phyloP scores from a whole-genome alignment of 2,797 vertebrate genomes.

The Acipenser ruthenus region DNA sequence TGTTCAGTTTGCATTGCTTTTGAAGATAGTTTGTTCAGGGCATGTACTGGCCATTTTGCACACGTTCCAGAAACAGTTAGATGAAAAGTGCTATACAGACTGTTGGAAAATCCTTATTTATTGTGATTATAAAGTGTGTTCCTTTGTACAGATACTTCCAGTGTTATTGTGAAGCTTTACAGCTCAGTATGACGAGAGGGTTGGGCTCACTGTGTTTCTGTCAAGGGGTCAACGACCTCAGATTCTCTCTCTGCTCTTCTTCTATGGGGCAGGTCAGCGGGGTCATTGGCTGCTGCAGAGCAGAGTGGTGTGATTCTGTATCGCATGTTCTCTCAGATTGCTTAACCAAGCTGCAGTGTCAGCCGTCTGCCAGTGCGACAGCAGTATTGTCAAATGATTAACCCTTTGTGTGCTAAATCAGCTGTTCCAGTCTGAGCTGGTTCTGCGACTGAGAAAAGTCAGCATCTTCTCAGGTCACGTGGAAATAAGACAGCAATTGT shows the following conservation, averaged over 20 bases:
- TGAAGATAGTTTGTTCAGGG: not conserved
- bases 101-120: not conserved
- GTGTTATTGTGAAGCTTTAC: no score
- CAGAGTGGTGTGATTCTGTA: constrained; percentile 43
- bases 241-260: constrained; percentile 26
- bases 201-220: not conserved
- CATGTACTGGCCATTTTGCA: not conserved
- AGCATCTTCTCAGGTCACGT: not conserved
- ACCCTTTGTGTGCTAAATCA: not conserved
- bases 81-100: not conserved
- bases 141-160: no score
- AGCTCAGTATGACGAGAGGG: not conserved
- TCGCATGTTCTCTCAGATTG: constrained; percentile 20
- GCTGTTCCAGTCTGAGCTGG: not conserved
- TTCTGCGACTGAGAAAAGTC: not conserved
- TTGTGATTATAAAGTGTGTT: not conserved
- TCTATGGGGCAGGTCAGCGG: constrained; percentile 15
- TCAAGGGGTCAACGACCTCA: constrained; percentile 26
- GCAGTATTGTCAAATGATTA: constrained; percentile 5
- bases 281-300: constrained; percentile 36
- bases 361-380: constrained; percentile 1
- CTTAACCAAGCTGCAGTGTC: constrained; percentile 7
- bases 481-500: no score
- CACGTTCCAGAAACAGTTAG: not conserved
- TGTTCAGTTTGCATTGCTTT: no score